Conservation (phyloP, 92 coral and sea anemone species). For the Scolanthus callimorphus region DNA sequence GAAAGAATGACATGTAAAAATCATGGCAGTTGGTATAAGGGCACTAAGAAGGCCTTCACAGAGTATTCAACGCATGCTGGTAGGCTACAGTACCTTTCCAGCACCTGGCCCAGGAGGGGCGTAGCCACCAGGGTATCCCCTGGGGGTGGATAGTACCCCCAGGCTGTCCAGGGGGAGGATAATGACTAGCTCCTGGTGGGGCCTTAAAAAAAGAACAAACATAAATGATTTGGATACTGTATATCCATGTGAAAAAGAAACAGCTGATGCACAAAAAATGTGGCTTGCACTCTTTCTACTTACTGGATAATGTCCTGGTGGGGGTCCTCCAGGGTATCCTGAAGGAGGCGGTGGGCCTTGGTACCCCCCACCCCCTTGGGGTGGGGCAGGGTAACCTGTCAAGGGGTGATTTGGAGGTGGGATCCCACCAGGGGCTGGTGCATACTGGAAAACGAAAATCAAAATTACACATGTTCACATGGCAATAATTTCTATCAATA, state of each 20-base stretch:
- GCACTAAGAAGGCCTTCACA: too few relatives aligned
- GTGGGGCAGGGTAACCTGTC: constrained; percentile 35
- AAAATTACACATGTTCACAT: too few relatives aligned
- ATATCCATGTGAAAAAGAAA: too few relatives aligned
- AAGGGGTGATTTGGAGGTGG: constrained; percentile 51
- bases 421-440: constrained; percentile 18
- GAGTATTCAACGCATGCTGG: too few relatives aligned
- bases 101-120: not conserved
- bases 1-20: too few relatives aligned
- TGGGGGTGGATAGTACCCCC: constrained; percentile 30
- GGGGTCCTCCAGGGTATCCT: constrained; percentile 47
- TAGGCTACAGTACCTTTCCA: not conserved
- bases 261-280: too few relatives aligned
- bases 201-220: not conserved
- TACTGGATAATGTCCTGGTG: constrained; percentile 41
- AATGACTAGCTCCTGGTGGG: constrained; percentile 22
- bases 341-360: constrained; percentile 31
- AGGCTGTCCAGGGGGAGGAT: constrained; percentile 46
- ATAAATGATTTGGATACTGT: too few relatives aligned
- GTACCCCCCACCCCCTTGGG: not conserved
- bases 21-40: too few relatives aligned
- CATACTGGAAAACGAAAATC: not conserved
- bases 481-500: too few relatives aligned
- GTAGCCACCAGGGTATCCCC: constrained; percentile 10
- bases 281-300: too few relatives aligned